Evolutionary conservation across 2,113 vertebrate genomes (phyloP).

Genomic region (Lepus americanus): DNA sequence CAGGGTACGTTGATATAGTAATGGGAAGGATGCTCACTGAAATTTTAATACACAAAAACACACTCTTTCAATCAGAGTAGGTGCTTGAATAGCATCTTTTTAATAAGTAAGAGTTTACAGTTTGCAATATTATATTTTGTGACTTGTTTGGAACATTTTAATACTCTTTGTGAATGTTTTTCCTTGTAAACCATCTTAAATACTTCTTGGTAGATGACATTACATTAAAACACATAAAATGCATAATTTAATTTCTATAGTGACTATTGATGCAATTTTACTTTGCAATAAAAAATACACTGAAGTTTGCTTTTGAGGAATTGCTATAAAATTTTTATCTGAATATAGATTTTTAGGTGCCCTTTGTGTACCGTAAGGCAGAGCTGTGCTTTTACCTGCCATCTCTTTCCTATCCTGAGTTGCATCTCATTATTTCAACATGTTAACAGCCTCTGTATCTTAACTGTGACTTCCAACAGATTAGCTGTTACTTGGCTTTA

Average conservation of each 20-base stretch:
- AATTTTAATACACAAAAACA: not conserved
- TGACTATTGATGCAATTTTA: not conserved
- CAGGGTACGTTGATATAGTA: not conserved
- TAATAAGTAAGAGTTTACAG: not conserved
- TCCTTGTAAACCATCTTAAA: conserved; percentile 48
- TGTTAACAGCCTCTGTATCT: conserved; percentile 69
- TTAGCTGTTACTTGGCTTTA: conserved; percentile 67
- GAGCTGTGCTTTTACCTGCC: not conserved
- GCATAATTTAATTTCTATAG: not conserved
- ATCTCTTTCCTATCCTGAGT: conserved; percentile 10
- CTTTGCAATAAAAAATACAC: not conserved
- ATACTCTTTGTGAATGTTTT: not conserved
- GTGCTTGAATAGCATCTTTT: not conserved
- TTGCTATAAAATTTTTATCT: not conserved
- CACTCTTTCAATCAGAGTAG: not conserved
- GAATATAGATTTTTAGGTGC: not conserved
- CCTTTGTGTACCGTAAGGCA: not conserved
- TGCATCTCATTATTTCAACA: conserved; percentile 59
- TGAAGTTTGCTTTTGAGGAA: not conserved
- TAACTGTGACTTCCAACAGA: conserved; percentile 60
- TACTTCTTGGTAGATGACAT: conserved; percentile 11
- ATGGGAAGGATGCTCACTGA: too few species aligned
- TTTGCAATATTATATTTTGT: not conserved
- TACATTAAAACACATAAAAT: conserved; percentile 25
- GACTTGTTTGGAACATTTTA: not conserved